Base-by-base conservation (phyloP, 2,888 invertebrate species). In the Lasius platythorax region DNA sequence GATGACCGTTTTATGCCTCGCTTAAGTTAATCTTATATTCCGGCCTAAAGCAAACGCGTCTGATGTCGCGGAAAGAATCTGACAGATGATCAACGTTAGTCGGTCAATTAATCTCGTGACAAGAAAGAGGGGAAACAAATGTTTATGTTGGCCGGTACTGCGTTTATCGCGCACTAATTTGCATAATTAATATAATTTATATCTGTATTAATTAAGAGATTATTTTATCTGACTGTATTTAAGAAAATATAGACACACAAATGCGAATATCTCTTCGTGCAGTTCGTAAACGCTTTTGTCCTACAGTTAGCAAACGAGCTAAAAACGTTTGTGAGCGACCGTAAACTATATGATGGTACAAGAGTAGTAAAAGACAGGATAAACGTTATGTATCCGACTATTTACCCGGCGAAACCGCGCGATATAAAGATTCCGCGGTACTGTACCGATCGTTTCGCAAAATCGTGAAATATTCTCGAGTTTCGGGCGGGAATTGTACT, bases 381-480 rank as follows among this genome's bases (percentile, higher is more conserved):
- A 76, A 83, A 86, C 64, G 83, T 83, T 82, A 81, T 46, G 72
- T 56, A 85, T 63, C 40, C 64, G 40, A 72, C 64, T 84, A 85
- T 84, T 85, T 78, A 82, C 50, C 18, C 64, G 50, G 18, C 30
- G 79, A 73, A 85, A 83, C 63, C 63, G 75, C 83, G 79, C 88
- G 88, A 89, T 91, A 89, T 91, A 88, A 90, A 90, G 85, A 86
- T 81, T 85, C 72, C 64, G 58, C 61, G 64, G 64, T 40, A 58
- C 74, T 83, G 58, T 75, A 40, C 75, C 84, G 91, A 91, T 87
- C 88, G 91, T 90, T 90, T 79, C 85, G 81, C 83, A 85, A 70
- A 87, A 90, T 89, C 87, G 88, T 91, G 91, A 90, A 88, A 90
- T 91, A 90, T 90, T 87, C 89, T 63, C 72, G 68, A 76, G 85